phyloP scores from a whole-genome alignment of 2,797 vertebrate species.

The Sebastes cheni region DNA sequence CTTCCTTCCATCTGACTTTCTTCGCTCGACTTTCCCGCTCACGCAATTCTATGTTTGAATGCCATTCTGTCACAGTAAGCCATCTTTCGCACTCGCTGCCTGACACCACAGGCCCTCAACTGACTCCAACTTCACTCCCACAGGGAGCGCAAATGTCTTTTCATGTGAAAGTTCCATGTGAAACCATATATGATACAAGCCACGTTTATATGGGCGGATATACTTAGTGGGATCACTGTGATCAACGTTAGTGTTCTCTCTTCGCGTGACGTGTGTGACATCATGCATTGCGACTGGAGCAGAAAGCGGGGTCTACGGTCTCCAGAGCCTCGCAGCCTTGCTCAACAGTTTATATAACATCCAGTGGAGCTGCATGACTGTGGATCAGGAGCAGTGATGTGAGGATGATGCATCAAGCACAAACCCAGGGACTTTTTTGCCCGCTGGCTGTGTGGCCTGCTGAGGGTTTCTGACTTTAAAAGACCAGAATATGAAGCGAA shows the following conservation, averaged over 20 bases:
- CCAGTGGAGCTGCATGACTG: constrained; percentile 9
- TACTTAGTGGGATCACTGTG: neutral
- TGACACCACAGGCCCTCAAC: neutral
- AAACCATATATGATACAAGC: neutral
- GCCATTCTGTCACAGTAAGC: neutral
- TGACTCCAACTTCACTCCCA: neutral
- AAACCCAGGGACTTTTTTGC: neutral
- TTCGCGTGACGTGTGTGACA: constrained; percentile 8
- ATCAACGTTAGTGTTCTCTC: neutral
- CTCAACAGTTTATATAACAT: constrained; percentile 52
- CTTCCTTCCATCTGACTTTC: constrained; percentile 8
- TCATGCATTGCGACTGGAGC: constrained; percentile 13
- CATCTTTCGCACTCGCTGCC: neutral
- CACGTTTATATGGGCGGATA: neutral
- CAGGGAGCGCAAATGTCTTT: too few relatives aligned
- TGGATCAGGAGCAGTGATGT: constrained; percentile 50
- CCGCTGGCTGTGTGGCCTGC: constrained; percentile 26
- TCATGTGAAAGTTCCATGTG: neutral
- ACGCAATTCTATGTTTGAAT: neutral
- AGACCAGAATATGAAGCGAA: constrained; percentile 27
- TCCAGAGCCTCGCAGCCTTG: constrained; percentile 12
- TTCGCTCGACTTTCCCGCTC: neutral
- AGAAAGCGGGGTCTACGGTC: constrained; percentile 10
- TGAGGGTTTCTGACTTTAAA: constrained; percentile 19
- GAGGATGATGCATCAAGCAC: constrained; percentile 40